A percentile compares a stretch with the other conserved stretches of the same genome.
Conservation (phyloP, 2,888 invertebrate species). For the Acanthosepion pharaonis region DNA sequence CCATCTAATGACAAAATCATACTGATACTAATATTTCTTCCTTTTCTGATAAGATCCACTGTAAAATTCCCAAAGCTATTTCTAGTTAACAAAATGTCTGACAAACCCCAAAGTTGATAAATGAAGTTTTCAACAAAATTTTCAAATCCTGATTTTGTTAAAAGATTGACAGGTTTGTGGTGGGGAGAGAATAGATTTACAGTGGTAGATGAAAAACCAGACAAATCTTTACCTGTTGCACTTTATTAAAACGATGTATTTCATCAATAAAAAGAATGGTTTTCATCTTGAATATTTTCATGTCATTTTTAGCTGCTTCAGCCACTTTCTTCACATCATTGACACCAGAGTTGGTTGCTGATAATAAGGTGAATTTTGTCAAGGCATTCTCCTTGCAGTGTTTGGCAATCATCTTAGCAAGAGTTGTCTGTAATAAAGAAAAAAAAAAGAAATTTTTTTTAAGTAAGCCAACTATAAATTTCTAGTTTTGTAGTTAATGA, state of each 20-base stretch:
- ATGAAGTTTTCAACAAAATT: no score
- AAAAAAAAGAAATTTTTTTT: background rate
- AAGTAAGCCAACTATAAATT: background rate
- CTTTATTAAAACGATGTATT: conserved; percentile 89
- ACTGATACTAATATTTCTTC: no score
- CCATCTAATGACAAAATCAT: no score
- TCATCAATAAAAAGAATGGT: conserved; percentile 90
- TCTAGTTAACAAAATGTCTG: no score
- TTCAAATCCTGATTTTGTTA: no score
- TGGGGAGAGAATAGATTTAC: no score
- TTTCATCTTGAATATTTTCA: conserved; percentile 80
- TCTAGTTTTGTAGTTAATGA: background rate
- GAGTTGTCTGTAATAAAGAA: conserved; percentile 80
- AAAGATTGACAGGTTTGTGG: no score
- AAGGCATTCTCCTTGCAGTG: conserved; percentile 79
- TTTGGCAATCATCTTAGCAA: conserved; percentile 83
- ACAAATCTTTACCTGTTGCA: conserved; percentile 79
- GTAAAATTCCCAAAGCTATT: no score
- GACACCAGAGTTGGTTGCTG: conserved; percentile 85
- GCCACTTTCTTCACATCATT: conserved; percentile 86
- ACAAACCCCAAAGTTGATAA: no score
- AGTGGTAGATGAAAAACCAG: background rate
- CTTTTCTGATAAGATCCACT: no score
- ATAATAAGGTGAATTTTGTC: conserved; percentile 83
- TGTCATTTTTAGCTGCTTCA: conserved; percentile 83